Conservation (phyloP, 2,888 invertebrate species). For the Phoenoteleia sp. region DNA sequence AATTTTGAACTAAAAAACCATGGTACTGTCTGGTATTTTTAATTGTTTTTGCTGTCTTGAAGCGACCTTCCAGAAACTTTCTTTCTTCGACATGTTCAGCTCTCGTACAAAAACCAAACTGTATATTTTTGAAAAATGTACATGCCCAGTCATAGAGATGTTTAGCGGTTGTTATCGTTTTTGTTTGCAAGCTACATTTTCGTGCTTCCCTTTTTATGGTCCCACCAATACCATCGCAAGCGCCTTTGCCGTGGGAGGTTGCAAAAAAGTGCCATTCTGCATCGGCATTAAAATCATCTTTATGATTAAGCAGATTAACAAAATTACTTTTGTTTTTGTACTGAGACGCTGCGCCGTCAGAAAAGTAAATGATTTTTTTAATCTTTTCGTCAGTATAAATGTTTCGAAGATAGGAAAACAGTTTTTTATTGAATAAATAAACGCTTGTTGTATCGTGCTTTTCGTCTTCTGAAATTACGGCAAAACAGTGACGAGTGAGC, state of each 20-base stretch:
- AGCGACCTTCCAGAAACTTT: not conserved
- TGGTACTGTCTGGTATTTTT: slow-evolving; percentile 7
- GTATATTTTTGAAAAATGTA: slow-evolving; percentile 8
- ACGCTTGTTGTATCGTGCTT: slow-evolving; percentile 19
- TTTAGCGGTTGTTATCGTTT: slow-evolving; percentile 3
- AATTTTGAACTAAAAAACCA: not conserved
- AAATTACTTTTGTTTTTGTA: slow-evolving; percentile 39
- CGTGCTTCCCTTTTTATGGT: slow-evolving; percentile 36
- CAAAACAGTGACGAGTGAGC: not conserved
- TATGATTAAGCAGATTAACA: slow-evolving; percentile 24
- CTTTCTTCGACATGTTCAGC: not conserved
- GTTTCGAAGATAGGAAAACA: not conserved
- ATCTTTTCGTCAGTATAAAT: not conserved
- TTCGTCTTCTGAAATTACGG: slow-evolving; percentile 15
- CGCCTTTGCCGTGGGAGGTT: slow-evolving; percentile 36
- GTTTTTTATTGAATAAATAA: slow-evolving; percentile 18
- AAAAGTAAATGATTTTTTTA: slow-evolving; percentile 28
- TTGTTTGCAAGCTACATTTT: slow-evolving; percentile 13
- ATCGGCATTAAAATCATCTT: slow-evolving; percentile 27
- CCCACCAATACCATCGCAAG: slow-evolving; percentile 26
- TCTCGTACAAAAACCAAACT: slow-evolving; percentile 2
- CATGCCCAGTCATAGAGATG: slow-evolving; percentile 5
- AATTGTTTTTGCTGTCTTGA: not conserved
- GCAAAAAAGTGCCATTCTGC: slow-evolving; percentile 50
- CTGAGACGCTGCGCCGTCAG: slow-evolving; percentile 27